phyloP scores from a whole-genome alignment of 2,797 vertebrate genomes.

The Orientallactaga sibirica region DNA sequence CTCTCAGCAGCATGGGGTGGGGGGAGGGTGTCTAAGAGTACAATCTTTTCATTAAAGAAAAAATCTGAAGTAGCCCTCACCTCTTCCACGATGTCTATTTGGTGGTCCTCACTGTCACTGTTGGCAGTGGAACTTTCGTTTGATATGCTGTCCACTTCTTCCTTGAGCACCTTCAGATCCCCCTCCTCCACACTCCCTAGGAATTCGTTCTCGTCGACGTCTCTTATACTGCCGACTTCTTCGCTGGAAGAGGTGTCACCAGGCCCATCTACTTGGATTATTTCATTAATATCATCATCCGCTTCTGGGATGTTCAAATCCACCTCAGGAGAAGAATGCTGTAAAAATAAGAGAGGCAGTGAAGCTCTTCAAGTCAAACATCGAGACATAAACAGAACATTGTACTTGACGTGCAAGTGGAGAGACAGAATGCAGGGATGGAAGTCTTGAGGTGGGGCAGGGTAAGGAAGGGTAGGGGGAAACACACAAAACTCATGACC shows the following conservation, averaged over 20 bases:
- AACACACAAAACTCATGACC: too few species aligned
- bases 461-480: too few species aligned
- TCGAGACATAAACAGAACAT: background rate
- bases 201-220: slow-evolving; percentile 92
- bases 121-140: slow-evolving; percentile 85
- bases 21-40: too few species aligned
- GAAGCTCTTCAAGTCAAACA: slow-evolving; percentile 36
- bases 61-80: slow-evolving; percentile 76
- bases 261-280: slow-evolving; percentile 95
- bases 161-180: slow-evolving; percentile 92
- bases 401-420: background rate
- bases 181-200: slow-evolving; percentile 92
- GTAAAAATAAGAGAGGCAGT: slow-evolving; percentile 46
- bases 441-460: too few species aligned
- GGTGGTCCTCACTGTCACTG: slow-evolving; percentile 89
- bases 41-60: too few species aligned
- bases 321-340: slow-evolving; percentile 77
- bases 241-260: slow-evolving; percentile 91
- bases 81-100: slow-evolving; percentile 88
- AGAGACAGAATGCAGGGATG: too few species aligned
- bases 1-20: too few species aligned
- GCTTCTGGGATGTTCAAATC: slow-evolving; percentile 66
- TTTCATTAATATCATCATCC: slow-evolving; percentile 87
- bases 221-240: slow-evolving; percentile 86
- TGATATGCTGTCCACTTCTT: slow-evolving; percentile 90